Evolutionary conservation across 2,797 vertebrate species (phyloP).

Genomic region (Novumbra hubbsi): DNA sequence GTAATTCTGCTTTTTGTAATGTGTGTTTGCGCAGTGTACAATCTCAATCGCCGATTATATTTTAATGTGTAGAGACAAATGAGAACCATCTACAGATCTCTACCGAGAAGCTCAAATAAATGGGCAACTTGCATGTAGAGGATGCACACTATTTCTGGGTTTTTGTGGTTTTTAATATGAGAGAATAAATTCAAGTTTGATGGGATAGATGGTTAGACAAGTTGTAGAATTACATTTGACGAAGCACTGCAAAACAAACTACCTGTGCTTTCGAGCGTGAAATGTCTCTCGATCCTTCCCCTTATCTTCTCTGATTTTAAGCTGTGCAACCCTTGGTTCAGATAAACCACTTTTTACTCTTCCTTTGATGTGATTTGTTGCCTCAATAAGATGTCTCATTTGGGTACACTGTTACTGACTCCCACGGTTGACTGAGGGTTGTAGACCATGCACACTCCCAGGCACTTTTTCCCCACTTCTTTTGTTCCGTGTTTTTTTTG

Average conservation of each 20-base stretch:
- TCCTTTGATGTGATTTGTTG: slow-evolving; percentile 14
- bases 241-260: background rate
- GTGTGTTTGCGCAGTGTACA: slow-evolving; percentile 16
- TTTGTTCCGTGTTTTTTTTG: background rate
- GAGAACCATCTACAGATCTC: slow-evolving; percentile 16
- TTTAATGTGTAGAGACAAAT: slow-evolving; percentile 23
- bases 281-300: background rate
- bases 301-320: slow-evolving; percentile 11
- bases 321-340: slow-evolving; percentile 9
- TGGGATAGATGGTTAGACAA: background rate
- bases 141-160: background rate
- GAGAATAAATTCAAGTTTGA: background rate
- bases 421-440: slow-evolving; percentile 22
- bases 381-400: slow-evolving; percentile 24
- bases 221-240: background rate
- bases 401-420: slow-evolving; percentile 25
- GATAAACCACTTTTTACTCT: slow-evolving; percentile 17
- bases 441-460: slow-evolving; percentile 22
- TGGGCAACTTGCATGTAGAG: background rate
- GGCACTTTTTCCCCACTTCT: slow-evolving; percentile 17
- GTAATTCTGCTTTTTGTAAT: background rate
- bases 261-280: background rate
- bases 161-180: background rate
- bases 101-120: background rate
- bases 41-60: slow-evolving; percentile 22